Percentiles rank a stretch among this genome's conserved stretches.
Conservation (phyloP, 2,113 vertebrate genomes). For the Cavia aperea region DNA sequence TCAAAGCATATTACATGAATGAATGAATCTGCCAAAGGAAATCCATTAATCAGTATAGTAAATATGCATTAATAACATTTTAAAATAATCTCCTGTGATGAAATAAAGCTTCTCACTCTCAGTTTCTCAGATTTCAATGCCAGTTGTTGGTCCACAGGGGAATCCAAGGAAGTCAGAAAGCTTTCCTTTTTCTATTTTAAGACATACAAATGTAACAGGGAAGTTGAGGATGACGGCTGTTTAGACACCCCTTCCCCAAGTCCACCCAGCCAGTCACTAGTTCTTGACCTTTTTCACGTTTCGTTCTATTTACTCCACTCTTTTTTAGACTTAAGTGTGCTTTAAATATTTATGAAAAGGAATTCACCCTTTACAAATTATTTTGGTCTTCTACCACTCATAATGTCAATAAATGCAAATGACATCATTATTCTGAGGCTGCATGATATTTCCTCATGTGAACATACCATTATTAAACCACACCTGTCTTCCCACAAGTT, state of each 20-base stretch:
- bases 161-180: background rate
- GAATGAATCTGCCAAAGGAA: background rate
- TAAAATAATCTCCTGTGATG: background rate
- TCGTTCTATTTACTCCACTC: background rate
- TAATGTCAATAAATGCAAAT: background rate
- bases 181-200: background rate
- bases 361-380: background rate
- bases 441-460: background rate
- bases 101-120: background rate
- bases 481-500: background rate
- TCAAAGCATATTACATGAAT: background rate
- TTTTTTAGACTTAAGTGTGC: background rate
- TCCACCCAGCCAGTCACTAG: background rate
- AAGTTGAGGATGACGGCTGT: background rate
- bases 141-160: background rate
- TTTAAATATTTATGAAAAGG: slow-evolving; percentile 10
- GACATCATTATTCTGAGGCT: background rate
- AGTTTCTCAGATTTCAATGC: background rate
- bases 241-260: background rate
- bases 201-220: background rate
- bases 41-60: background rate
- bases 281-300: background rate
- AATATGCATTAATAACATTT: background rate
- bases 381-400: background rate
- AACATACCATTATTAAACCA: background rate